These are phyloP conservation scores for Amiota communis DNA, from an alignment of 2,888 invertebrate genomes.

Conservation along the genomic window DNA sequence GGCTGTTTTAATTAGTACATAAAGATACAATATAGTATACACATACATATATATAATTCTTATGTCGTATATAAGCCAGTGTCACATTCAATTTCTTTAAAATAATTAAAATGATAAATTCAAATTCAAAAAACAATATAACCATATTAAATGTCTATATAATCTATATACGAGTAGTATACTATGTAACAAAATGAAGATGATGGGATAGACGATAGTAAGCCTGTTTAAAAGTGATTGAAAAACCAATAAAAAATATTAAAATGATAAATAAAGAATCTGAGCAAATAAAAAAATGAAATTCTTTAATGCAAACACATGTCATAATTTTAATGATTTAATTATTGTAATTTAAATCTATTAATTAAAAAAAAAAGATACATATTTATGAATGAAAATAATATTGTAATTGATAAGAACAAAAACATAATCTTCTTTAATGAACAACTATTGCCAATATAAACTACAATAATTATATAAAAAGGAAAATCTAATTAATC, in stretches of 20 bases:
- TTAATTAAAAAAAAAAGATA: constrained; percentile 6
- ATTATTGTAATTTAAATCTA: constrained; percentile 28
- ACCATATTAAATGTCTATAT: too few relatives aligned
- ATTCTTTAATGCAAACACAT: constrained; percentile 50
- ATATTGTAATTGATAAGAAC: constrained; percentile 23
- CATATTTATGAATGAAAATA: constrained; percentile 38
- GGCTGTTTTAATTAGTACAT: constrained; percentile 57
- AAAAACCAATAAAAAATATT: constrained; percentile 6
- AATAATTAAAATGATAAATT: not conserved
- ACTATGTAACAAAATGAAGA: constrained; percentile 2
- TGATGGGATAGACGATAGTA: not conserved
- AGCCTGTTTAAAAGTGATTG: constrained; percentile 18
- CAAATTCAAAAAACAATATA: too few relatives aligned
- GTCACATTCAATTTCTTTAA: constrained; percentile 7
- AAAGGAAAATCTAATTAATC: constrained; percentile 39
- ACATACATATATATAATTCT: constrained; percentile 21
- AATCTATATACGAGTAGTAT: too few relatives aligned
- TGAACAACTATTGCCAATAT: constrained; percentile 27
- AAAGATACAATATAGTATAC: not conserved
- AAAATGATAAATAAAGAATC: constrained; percentile 12
- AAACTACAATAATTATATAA: constrained; percentile 35
- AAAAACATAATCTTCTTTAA: not conserved
- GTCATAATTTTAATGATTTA: constrained; percentile 57
- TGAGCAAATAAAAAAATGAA: constrained; percentile 11
- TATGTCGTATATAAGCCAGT: not conserved